Base-by-base conservation (phyloP, 1,140 invertebrate genomes). In the Acyrthosiphon pisum region DNA sequence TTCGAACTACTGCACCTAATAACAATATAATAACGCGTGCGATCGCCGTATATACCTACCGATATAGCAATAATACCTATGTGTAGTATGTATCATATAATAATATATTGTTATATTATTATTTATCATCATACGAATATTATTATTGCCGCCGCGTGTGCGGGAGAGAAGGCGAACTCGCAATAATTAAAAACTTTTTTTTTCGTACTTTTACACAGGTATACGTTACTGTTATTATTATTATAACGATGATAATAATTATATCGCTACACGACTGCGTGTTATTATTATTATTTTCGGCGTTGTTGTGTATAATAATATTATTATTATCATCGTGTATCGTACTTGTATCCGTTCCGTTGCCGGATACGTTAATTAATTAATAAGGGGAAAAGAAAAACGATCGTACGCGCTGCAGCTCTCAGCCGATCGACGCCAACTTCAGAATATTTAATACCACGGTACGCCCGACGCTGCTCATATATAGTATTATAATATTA, bases 51-150 rank as follows among this genome's bases (percentile, higher is more conserved):
- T 81, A 81, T 81, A 6, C 56, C 7, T 35, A 76, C 14, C 9
- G 14, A 50, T 81, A 20, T 37, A n/a, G 68, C 30, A 37, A 6
- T n/a, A n/a, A 81, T 35, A 81, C n/a, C 4, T 9, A 35, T 35
- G 20, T 37, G 30, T 81, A 76, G 48, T 6, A 22, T 53, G 50
- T 23, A 53, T 22, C 20, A 20, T 37, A 81, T 81, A 68, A n/a
- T n/a, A n/a, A 76, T 81, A 83, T 83, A 83, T 83, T 83, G 76
- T 76, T 76, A n/a, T 76, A 20, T 76, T 76, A 76, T 76, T 76
- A 76, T 76, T 76, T 76, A 76, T 76, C 60, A 76, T 76, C 60
- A 18, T 76, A 76, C 60, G 60, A n/a, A 76, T n/a, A 76, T 76
- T 76, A 76, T 35, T 76, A n/a, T 76, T 20, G n/a, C 60, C 60